Base-by-base conservation (phyloP, 2,797 vertebrate species). In the Diplodus puntazzo region DNA sequence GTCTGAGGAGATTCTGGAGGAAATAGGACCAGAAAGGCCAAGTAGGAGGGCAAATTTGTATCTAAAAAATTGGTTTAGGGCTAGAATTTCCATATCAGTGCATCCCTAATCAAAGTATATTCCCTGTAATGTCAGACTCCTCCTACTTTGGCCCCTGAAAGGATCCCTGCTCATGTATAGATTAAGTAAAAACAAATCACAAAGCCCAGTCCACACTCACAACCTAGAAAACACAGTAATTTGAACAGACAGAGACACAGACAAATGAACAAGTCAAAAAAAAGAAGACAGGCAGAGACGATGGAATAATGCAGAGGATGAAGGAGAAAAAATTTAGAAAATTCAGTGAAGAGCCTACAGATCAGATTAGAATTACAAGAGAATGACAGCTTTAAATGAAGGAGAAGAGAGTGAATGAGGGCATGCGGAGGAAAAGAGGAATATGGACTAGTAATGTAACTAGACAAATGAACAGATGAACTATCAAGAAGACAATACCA, bases 321-420 rank as follows among this genome's bases (percentile, higher is more conserved):
- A 23, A n/a, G 54, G 16, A 55, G 48, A n/a, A 34, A 70, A 27
- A 62, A 65, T n/a, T 13, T 17, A n/a, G 10, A 64, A 45, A 64
- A 64, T 42, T 54, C 11, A 72, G 30, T 21, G 17, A n/a, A 52
- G 10, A 34, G 30, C 46, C 17, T 49, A 49, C 17, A 11, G 45
- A 76, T 73, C 59, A 60, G 30, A 52, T 14, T 5, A 30, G 42
- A 55, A 55, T 54, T 34, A 55, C 27, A 48, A 12, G 54, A 66
- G 25, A 60, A 55, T 7, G 25, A 39, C n/a, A 9, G 13, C 20
- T 45, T 25, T 52, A 58, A 62, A 62, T 62, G 42, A 42, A 23
- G 52, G 34, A 57, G 34, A 62, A 2, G 5, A 13, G 3, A 60
- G 61, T 14, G 60, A 39, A 50, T 1, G 21, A 48, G 14, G n/a